Base-by-base conservation (phyloP, 92 coral and sea anemone species). In the Epizoanthus stellaris region DNA sequence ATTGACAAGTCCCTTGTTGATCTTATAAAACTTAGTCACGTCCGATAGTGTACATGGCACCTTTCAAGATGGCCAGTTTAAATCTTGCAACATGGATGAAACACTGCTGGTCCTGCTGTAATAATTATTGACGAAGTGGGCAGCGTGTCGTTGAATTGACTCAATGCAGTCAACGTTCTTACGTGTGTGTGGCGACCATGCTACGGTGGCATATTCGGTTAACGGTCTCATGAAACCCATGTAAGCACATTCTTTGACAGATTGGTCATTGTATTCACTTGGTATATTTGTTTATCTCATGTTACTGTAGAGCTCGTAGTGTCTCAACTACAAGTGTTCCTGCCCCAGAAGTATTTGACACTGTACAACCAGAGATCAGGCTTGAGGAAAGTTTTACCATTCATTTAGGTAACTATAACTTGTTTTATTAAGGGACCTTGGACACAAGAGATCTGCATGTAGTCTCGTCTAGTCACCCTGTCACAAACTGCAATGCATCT, bases 371-470 rank as follows among this genome's bases (percentile, higher is more conserved):
- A 20, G 95, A 95, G 36, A 80, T 85, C 20, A 88, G 88, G 45
- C 82, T 94, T 69, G 99, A 96, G 80, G 99, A 96, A 75, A 96
- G 99, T 61, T 96, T 96, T 66, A 96, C 99, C 34, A 92, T 96
- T 68, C 99, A 94, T 69, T 82, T 96, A 70, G 99, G 99, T 96
- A 80, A 67, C 76, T 58, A 70, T 58, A 70, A 9, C 13, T 56
- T 30, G 14, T 36, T 56, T 13, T 20, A 81, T 45, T 19, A 23
- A 9, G 14, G 9, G 36, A 5, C 34, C 49, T 19, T 7, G 56
- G 59, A 12, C 25, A 54, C 20, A 38, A n/a, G 17, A 11, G 21
- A 13, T 64, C 23, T 64, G n/a, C n/a, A n/a, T n/a, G n/a, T n/a
- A 64, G 69, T 53, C 40, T 15, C 9, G 67, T 74, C 16, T 16